Percentiles rank a stretch among this genome's conserved stretches.
Conservation (phyloP, 2,797 vertebrate genomes). For the Mallotus villosus region DNA sequence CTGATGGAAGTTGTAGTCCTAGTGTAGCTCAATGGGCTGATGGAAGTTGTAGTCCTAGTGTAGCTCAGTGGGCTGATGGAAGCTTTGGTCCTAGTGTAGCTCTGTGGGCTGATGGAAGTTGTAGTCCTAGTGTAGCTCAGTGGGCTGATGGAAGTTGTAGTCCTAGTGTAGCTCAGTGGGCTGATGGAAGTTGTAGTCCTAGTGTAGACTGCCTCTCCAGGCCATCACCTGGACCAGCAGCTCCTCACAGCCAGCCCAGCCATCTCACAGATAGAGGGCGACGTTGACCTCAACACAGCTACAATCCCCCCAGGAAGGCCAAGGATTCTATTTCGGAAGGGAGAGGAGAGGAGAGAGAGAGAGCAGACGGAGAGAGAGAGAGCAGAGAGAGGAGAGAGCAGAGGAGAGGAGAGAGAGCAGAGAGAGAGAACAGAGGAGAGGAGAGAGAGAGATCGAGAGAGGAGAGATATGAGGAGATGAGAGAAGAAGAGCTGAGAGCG, state of each 20-base stretch:
- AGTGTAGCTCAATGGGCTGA: background rate
- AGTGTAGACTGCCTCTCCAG: background rate
- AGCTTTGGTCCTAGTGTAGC: background rate
- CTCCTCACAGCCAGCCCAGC: background rate
- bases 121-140: background rate
- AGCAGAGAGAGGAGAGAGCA: background rate
- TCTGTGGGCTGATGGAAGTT: background rate
- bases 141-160: background rate
- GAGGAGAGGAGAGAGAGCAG: slow-evolving; percentile 4
- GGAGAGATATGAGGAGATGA: too few species aligned
- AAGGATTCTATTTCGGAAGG: background rate
- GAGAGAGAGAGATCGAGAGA: background rate
- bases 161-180: background rate
- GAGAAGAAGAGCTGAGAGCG: too few species aligned
- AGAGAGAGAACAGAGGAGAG: background rate
- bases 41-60: background rate
- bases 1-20: too few species aligned
- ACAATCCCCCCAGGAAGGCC: background rate
- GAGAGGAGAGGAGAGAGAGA: background rate
- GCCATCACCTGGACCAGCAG: background rate
- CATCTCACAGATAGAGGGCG: slow-evolving; percentile 2
- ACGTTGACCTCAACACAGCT: background rate
- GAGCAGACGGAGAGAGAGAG: background rate
- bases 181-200: too few species aligned
- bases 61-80: background rate